Conservation (phyloP, 2,113 vertebrate species). For the Chamaea fasciata region DNA sequence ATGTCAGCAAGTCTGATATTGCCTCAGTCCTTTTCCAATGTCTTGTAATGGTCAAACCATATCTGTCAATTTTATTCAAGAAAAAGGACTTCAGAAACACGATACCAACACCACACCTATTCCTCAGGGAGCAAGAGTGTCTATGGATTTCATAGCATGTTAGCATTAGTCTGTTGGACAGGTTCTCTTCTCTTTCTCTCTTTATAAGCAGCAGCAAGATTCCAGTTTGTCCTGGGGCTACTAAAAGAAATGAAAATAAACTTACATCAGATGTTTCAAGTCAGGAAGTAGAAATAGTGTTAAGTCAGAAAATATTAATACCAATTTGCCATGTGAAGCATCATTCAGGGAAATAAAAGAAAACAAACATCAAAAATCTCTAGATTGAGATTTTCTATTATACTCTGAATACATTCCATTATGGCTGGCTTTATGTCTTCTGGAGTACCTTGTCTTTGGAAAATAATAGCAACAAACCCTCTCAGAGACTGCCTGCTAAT, state of each 20-base stretch:
- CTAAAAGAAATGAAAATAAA: constrained; percentile 27
- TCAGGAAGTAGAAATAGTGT: background rate
- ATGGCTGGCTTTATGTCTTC: background rate
- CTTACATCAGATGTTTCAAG: background rate
- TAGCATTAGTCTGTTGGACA: background rate
- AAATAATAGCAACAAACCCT: background rate
- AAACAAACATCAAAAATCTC: background rate
- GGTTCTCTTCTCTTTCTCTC: background rate
- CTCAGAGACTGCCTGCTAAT: background rate
- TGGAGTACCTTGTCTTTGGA: background rate
- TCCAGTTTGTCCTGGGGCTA: background rate
- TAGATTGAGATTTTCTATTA: background rate
- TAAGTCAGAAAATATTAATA: constrained; percentile 37
- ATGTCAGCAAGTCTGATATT: background rate
- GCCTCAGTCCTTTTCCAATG: background rate
- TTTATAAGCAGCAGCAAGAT: background rate
- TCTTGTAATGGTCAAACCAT: background rate
- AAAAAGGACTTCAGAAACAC: background rate
- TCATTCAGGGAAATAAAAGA: background rate
- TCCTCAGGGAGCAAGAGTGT: background rate
- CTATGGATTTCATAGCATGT: background rate
- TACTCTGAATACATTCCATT: background rate
- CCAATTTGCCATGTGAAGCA: background rate
- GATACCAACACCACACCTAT: background rate
- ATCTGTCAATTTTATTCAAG: constrained; percentile 18